Base-by-base conservation (phyloP, 2,888 invertebrate species). In the Fragum fragum region DNA sequence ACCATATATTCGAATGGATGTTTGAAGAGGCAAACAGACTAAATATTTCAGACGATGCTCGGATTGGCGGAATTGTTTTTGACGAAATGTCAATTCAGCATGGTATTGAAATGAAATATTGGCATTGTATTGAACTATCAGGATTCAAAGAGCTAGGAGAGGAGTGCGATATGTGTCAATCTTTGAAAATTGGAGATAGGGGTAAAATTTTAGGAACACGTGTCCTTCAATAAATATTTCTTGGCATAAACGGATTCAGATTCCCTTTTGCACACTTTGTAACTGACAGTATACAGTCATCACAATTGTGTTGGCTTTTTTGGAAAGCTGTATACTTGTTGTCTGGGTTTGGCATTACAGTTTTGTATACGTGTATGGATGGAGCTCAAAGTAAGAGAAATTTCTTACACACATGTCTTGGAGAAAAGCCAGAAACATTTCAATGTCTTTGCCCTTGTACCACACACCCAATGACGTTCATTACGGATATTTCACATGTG, bases 401-500 rank as follows among this genome's bases (percentile, higher is more conserved):
- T 18, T 73, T 76, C 26, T 16, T 80, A 36, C 57, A 80, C 16
- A 52, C 29, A 11, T 68, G 73, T 59, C 18, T 72, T 16, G 80
- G 69, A 68, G 55, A 72, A 3, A 55, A 69, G 11, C 57, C 72
- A 39, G 32, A 52, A 69, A 52, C 11, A 70, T 70, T 70, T 32
- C 23, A 28, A 47, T 70, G n/a, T 32, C 52, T 66, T 14, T 77
- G 74, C 68, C 74, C 77, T 28, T 83, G 66, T 61, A 72, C 53
- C n/a, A 47, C 66, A 16, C 7, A 57, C n/a, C 5, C 11, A 47
- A 11, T 83, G 0, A 71, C 70, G 23, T 83, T 83, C 55, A 74
- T 85, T 18, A 79, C 79, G 77, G 79, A 85, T 42, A 72, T 79
- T 71, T 83, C 78, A n/a, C 85, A 83, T 73, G 74, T 76, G 36